Conservation (phyloP, 2,888 invertebrate species). For the Caenorhabditis sp. region DNA sequence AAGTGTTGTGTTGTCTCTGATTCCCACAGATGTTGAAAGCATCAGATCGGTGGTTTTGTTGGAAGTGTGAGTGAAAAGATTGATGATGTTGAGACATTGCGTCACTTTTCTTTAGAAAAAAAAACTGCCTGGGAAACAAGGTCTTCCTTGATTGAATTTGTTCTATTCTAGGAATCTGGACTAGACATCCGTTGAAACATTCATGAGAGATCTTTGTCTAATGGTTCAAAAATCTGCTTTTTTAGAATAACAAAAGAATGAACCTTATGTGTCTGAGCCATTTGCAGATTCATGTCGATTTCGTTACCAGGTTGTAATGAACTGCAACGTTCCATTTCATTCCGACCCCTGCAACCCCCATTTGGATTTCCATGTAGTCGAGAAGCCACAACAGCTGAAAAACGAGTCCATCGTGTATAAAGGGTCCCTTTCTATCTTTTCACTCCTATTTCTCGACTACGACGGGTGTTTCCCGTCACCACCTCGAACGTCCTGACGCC, state of each 20-base stretch:
- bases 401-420: constrained; percentile 30
- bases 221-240: constrained; percentile 35
- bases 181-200: constrained; percentile 43
- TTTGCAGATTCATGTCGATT: no score
- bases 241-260: not conserved
- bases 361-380: not conserved
- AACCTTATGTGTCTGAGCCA: no score
- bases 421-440: constrained; percentile 33
- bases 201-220: not conserved
- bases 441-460: not conserved
- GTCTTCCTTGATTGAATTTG: constrained; percentile 27
- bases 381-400: constrained; percentile 21
- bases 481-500: constrained; percentile 33
- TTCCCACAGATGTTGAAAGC: constrained; percentile 7
- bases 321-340: no score
- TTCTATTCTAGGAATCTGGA: not conserved
- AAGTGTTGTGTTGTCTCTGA: constrained; percentile 27
- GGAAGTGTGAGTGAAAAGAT: constrained; percentile 9
- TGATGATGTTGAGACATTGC: constrained; percentile 15
- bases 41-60: not conserved
- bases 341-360: not conserved
- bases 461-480: constrained; percentile 29
- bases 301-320: no score
- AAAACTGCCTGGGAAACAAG: constrained; percentile 7
- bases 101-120: constrained; percentile 23